Base-by-base conservation (phyloP, 2,113 vertebrate species). In the Rostratula benghalensis region DNA sequence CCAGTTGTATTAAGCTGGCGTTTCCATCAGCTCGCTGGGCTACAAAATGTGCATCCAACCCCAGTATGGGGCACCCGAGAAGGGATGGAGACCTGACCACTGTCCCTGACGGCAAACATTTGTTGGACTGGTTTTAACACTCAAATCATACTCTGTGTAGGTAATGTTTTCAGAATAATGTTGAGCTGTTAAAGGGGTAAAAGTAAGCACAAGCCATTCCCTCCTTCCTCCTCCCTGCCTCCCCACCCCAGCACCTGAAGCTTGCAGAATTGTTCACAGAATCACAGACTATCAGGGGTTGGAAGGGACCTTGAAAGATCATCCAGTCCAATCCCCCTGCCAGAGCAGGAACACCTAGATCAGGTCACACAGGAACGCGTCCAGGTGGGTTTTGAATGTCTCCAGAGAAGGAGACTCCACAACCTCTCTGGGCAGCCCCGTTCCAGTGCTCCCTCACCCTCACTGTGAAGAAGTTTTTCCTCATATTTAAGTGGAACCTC, bases 161-260 rank as follows among this genome's bases (percentile, higher is more conserved):
- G 50, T 74, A 46, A 63, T 25, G 20, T 88, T 76, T 87, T 70
- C 59, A 54, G 57, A 83, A 46, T 22, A 22, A 56, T 7, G 60
- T 35, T 2, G 3, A 61, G 59, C 41, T 78, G 37, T 46, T 68
- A 35, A 35, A 77, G 41, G 30, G 41, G 48, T 50, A 35, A 35
- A 35, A 35, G 46, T 89, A 63, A 75, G 74, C n/a, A 51, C n/a
- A 3, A 41, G 16, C 6, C 31, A 12, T 33, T 27, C 6, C 11
- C 33, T 54, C 27, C 28, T 54, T 27, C 43, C 46, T 46, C 19
- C 46, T 21, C 18, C 19, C 8, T 18, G 7, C 45, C 45, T 28
- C 20, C 13, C 13, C 7, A 8, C 10, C 5, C 3, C 2, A 56
- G 30, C 8, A 21, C 16, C 30, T 3, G 1, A 46, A n/a, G 20